Base-by-base conservation (phyloP, 64 coral and sea anemone species). In the Platygyra sinensis region DNA sequence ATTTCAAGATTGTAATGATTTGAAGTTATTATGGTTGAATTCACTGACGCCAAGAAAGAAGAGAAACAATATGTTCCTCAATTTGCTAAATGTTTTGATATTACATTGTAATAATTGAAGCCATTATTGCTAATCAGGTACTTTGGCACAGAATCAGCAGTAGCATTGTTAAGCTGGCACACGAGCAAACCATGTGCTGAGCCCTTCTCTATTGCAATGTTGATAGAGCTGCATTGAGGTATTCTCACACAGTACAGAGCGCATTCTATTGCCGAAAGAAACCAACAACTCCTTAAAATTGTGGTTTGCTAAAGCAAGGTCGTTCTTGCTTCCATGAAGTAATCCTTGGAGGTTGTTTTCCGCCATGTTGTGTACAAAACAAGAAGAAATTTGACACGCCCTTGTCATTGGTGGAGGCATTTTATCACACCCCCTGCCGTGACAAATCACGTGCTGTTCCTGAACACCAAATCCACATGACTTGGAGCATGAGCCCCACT, bases 161-260 rank as follows among this genome's bases (percentile, higher is more conserved):
- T 65, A 42, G 80, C 59, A 33, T 83, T 30, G 31, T 49, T 83
- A 18, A 83, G 80, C 80, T 83, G 80, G 62, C 80, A 65, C 8
- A 49, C 10, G 1, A 65, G 17, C 4, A 13, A 62, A 10, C 76
- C 24, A 10, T 38, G 74, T 77, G 15, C 80, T 10, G 20, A 39
- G 61, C 27, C 4, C 6, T 67, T 30, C 19, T 38, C 19, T 32
- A 59, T 10, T 61, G 18, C 10, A 74, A 74, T 9, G 19, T 87
- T 87, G 5, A 87, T 60, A 31, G 67, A 54, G 22, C 14, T 20
- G 18, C 62, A 86, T 61, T 74, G 39, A 36, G 8, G 20, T 57
- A 24, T 59, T 25, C 67, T 28, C 4, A 87, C 22, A 12, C 67
- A 87, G 2, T 36, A 30, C 30, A 30, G 69, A 11, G 86, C 86